Evolutionary conservation across 2,888 invertebrate species (phyloP), one percentile per base, ranked within the genome.

Genomic region (Pristionchus exspectatus): DNA sequence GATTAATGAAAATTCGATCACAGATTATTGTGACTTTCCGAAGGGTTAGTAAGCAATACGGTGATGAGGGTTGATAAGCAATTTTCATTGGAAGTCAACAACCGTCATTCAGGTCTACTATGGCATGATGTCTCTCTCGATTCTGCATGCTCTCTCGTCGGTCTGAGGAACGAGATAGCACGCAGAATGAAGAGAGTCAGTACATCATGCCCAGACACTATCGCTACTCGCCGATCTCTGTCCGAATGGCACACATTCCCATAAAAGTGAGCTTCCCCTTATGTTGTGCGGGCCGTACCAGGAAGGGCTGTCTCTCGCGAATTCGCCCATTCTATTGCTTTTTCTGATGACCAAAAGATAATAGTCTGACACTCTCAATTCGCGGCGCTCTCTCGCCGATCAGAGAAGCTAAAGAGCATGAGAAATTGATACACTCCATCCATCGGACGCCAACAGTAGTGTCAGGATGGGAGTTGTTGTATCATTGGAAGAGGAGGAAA

Each of bases 221-320:
- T 72, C 69, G 16, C 30, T 7, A 14, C 69, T 30, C 18, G n/a
- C 74, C 74, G 38, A 38, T 74, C 74, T 38, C 24, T 38, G 30
- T 27, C 33, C 21, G 63, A 74, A 24, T 74, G 74, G 38, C 74
- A 38, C 74, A 30, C 69, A 69, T 69, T 74, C 74, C 74, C 74
- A 74, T 74, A 74, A 74, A 74, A 74, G 38, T 74, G 74, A 74
- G 74, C 74, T 38, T 14, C 74, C 33, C 74, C 16, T 38, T 69
- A 30, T 69, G 69, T 69, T 69, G 33, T 69, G 69, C 30, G 18
- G 18, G 21, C 1, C 18, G 69, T 69, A 18, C 69, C 69, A 69
- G 69, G 69, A 69, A 69, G 69, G 30, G 69, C 30, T 63, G 63
- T n/a, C 10, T 63, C 59, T 63, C 24, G 3, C 63, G 24, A 4